These are phyloP conservation scores for Caenorhabditis sp. DNA, from an alignment of 2,888 invertebrate genomes.

Conservation along the genomic window DNA sequence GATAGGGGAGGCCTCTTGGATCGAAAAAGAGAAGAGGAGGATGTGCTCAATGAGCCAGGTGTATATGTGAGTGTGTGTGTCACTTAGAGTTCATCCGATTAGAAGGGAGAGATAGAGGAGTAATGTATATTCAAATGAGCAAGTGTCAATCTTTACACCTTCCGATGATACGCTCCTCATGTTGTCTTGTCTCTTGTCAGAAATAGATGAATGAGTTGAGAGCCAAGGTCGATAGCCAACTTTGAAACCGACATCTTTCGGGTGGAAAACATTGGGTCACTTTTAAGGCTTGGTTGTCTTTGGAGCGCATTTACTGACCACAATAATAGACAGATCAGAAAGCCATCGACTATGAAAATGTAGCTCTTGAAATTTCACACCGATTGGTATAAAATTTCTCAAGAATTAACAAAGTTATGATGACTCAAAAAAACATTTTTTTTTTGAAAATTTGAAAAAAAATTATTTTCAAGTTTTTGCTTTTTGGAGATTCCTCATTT, in stretches of 20 bases:
- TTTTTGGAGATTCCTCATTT: no score
- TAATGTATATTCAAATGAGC: neutral
- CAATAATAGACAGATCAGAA: no score
- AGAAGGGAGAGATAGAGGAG: neutral
- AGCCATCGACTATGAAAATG: no score
- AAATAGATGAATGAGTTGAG: neutral
- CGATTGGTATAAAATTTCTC: neutral
- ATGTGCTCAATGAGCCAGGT: conserved; percentile 31
- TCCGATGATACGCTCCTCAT: neutral
- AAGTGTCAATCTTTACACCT: conserved; percentile 23
- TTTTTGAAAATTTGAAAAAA: no score
- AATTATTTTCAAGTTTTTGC: neutral
- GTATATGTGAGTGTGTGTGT: no score
- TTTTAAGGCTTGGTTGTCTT: no score
- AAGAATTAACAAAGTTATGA: neutral
- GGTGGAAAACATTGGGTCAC: no score
- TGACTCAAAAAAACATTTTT: neutral
- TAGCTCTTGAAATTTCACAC: no score
- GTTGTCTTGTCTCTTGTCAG: neutral
- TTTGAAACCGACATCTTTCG: no score
- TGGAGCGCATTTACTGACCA: neutral
- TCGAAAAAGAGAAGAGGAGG: neutral
- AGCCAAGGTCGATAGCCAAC: no score
- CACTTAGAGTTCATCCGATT: conserved; percentile 23
- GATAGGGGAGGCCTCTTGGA: neutral